These are phyloP conservation scores for Malurus alboscapulatus DNA, from an alignment of 2,113 vertebrate genomes.

Conservation along the genomic window DNA sequence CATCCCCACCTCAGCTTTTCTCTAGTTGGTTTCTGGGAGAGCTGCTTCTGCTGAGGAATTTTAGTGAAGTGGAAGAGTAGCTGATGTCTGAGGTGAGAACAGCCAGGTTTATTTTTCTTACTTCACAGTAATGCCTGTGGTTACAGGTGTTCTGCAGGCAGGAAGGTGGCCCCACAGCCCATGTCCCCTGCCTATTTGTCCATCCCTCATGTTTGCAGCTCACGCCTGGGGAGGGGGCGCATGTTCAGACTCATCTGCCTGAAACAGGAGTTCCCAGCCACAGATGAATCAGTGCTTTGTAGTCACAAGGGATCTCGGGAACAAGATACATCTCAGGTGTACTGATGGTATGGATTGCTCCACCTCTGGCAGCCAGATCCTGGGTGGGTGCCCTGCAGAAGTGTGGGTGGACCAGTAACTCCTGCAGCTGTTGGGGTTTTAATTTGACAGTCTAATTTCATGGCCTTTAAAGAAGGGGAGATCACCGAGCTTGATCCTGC, in stretches of 20 bases:
- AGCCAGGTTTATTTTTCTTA: background rate
- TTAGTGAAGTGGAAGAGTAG: background rate
- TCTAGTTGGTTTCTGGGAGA: background rate
- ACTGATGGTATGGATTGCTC: background rate
- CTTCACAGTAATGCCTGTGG: background rate
- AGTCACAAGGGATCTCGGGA: background rate
- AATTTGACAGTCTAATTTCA: background rate
- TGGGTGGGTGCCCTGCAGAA: background rate
- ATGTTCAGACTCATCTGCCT: background rate
- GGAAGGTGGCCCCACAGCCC: background rate
- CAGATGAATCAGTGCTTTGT: background rate
- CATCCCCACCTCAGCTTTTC: background rate
- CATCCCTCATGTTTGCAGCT: background rate
- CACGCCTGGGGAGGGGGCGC: background rate
- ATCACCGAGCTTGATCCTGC: background rate
- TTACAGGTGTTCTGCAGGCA: background rate
- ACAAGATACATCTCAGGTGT: fast-evolving
- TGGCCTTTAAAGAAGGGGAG: background rate
- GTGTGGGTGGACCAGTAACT: background rate
- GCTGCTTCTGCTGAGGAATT: background rate
- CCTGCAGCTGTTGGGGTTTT: background rate
- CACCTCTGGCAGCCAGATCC: background rate
- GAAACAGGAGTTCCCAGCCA: background rate
- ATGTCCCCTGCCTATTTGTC: background rate
- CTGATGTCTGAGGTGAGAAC: background rate